These are phyloP conservation scores for Entomobrya proxima DNA, from an alignment of 2,888 invertebrate genomes.

Conservation along the genomic window DNA sequence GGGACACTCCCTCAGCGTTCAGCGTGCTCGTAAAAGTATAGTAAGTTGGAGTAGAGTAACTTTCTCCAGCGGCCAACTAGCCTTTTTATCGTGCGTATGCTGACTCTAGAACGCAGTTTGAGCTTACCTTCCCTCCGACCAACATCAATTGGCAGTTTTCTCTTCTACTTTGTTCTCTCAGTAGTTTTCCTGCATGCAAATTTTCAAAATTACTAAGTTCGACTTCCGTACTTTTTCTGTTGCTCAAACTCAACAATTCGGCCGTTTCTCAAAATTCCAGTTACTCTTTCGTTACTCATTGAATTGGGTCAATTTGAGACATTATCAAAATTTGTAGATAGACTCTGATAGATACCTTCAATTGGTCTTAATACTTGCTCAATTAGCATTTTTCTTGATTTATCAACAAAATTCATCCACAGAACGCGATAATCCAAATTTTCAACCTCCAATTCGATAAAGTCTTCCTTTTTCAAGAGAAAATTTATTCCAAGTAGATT, in stretches of 20 bases:
- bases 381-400: neutral
- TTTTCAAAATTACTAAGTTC: slow-evolving; percentile 34
- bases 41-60: too few species aligned
- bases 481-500: neutral
- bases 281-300: neutral
- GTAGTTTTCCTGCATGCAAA: slow-evolving; percentile 34
- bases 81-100: slow-evolving; percentile 32
- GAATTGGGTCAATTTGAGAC: slow-evolving; percentile 15
- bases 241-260: slow-evolving; percentile 68
- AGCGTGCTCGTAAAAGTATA: neutral
- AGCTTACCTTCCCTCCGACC: slow-evolving; percentile 64
- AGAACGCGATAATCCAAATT: slow-evolving; percentile 44
- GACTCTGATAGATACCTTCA: neutral
- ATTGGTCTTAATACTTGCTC: neutral
- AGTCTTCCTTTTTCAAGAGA: slow-evolving; percentile 48
- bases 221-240: slow-evolving; percentile 31
- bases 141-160: slow-evolving; percentile 60
- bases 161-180: slow-evolving; percentile 41
- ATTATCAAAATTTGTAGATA: slow-evolving; percentile 7
- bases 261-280: slow-evolving; percentile 29
- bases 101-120: slow-evolving; percentile 60
- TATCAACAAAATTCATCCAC: slow-evolving; percentile 43
- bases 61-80: slow-evolving; percentile 51
- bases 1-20: slow-evolving; percentile 50
- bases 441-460: slow-evolving; percentile 32